phyloP scores from a whole-genome alignment of 2,888 invertebrate genomes.

The Autographa gamma region DNA sequence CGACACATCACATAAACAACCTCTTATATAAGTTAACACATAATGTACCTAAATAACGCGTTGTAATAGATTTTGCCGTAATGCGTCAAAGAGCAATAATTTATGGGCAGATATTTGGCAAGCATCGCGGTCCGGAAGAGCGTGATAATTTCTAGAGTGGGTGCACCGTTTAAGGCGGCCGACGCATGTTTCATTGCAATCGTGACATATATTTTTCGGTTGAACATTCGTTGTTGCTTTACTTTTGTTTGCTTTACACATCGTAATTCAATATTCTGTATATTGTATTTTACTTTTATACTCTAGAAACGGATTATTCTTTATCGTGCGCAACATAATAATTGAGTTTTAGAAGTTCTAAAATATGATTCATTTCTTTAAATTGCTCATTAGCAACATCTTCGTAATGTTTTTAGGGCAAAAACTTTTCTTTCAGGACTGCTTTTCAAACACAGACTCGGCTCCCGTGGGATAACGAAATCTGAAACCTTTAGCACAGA shows the following conservation, averaged over 20 bases:
- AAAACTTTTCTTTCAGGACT: background rate
- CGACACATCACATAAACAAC: conserved; percentile 53
- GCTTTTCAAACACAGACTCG: background rate
- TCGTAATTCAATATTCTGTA: background rate
- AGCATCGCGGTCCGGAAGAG: conserved; percentile 76
- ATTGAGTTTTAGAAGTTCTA: too few relatives aligned
- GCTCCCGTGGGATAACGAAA: background rate
- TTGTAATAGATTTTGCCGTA: conserved; percentile 84
- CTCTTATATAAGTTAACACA: conserved; percentile 58
- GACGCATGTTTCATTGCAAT: conserved; percentile 65
- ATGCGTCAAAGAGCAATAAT: conserved; percentile 85
- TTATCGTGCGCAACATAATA: too few relatives aligned
- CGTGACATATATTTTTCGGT: conserved; percentile 47
- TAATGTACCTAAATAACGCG: conserved; percentile 66
- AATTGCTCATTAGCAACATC: too few relatives aligned
- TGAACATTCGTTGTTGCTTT: conserved; percentile 17
- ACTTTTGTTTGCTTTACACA: conserved; percentile 7
- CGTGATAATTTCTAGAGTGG: conserved; percentile 79
- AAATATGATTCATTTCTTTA: too few relatives aligned
- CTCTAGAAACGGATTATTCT: too few relatives aligned
- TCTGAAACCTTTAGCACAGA: background rate
- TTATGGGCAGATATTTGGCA: conserved; percentile 85
- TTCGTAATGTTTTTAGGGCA: background rate
- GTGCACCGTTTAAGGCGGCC: conserved; percentile 67
- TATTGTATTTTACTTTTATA: background rate